Conservation (phyloP, 2,797 vertebrate species). For the Jordanella pulchra region DNA sequence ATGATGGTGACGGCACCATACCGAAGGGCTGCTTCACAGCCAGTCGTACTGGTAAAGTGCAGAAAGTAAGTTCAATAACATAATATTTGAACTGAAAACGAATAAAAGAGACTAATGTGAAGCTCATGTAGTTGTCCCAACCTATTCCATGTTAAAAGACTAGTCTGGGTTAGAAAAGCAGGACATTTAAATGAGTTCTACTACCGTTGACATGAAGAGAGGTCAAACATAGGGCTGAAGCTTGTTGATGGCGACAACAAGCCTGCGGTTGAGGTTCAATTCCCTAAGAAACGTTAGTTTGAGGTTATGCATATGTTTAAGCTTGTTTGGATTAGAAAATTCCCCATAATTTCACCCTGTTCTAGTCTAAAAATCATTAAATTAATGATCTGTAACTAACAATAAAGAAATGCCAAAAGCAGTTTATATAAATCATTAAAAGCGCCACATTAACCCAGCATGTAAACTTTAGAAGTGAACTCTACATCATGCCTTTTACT, state of each 20-base stretch:
- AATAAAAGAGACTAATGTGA: not conserved
- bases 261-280: not conserved
- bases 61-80: not conserved
- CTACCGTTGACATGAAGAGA: not conserved
- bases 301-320: not conserved
- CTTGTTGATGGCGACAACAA: not conserved
- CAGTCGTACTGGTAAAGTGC: not conserved
- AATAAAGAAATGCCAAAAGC: not conserved
- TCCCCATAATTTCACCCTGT: not conserved
- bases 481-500: constrained; percentile 47
- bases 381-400: not conserved
- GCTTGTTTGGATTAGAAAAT: not conserved
- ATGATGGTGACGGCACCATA: not conserved
- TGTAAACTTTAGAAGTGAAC: constrained; percentile 2
- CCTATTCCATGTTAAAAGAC: not conserved
- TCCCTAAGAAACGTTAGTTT: not conserved
- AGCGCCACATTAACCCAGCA: not conserved
- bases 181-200: not conserved
- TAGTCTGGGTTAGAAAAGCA: not conserved
- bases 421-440: not conserved
- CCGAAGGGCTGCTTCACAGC: not conserved
- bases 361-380: not conserved
- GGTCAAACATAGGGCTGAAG: not conserved
- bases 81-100: not conserved
- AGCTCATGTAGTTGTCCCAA: not conserved